phyloP scores from a whole-genome alignment of 1,140 invertebrate species.

The Venustaconcha ellipsiformis region DNA sequence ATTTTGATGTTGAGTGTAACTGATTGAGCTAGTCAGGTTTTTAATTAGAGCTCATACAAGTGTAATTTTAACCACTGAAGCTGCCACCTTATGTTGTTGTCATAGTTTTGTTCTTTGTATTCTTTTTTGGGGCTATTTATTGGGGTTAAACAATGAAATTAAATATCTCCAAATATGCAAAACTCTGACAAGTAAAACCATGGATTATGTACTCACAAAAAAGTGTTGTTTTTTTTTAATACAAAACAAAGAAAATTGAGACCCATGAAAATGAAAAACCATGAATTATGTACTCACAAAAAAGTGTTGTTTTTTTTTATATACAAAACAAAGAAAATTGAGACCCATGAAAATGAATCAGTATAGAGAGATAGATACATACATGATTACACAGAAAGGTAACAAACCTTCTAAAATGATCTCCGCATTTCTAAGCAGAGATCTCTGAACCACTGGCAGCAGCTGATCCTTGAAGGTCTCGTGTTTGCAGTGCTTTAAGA shows the following conservation, averaged over 20 bases:
- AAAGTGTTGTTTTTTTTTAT: not conserved
- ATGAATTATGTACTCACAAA: not conserved
- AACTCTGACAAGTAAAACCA: not conserved
- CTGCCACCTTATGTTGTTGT: too few relatives aligned
- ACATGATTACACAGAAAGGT: not conserved
- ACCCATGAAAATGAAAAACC: not conserved
- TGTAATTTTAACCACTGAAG: too few relatives aligned
- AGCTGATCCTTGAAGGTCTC: slow-evolving; percentile 83
- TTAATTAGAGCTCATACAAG: too few relatives aligned
- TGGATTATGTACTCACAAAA: not conserved
- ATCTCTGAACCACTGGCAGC: slow-evolving; percentile 88
- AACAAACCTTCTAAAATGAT: slow-evolving; percentile 79
- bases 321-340: not conserved
- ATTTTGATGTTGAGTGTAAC: too few relatives aligned
- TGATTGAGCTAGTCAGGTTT: too few relatives aligned
- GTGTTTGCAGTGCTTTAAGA: slow-evolving; percentile 71
- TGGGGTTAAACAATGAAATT: too few relatives aligned
- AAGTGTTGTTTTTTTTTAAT: not conserved
- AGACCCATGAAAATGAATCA: not conserved
- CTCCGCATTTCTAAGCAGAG: slow-evolving; percentile 94
- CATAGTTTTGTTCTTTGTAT: too few relatives aligned
- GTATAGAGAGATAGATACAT: not conserved
- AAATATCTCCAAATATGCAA: not conserved
- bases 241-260: not conserved
- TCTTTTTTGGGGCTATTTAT: too few relatives aligned